A percentile compares a stretch with the other conserved stretches of the same genome.
Evolutionary conservation across 30 jellyfish, hydroid and myxozoan species (phyloP).

Genomic region (Chironex yamaguchii): DNA sequence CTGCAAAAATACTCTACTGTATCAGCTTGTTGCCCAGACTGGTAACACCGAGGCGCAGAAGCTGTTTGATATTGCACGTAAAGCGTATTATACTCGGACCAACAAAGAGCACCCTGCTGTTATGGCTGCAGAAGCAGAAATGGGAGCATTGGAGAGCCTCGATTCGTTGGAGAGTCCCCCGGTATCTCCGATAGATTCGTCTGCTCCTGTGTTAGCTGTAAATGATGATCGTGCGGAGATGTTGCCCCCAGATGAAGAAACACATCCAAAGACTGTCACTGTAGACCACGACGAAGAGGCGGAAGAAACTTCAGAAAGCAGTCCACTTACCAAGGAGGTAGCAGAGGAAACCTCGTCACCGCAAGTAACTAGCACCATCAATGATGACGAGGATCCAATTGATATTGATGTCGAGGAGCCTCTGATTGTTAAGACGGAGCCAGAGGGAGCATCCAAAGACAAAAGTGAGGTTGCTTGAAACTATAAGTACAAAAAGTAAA

Average conservation of each 20-base stretch:
- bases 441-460: neutral
- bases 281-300: neutral
- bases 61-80: slow-evolving; percentile 87
- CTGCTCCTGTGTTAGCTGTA: neutral
- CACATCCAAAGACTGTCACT: neutral
- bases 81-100: slow-evolving; percentile 53
- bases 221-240: neutral
- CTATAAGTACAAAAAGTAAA: too few species aligned
- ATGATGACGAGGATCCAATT: neutral
- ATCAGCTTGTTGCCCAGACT: slow-evolving; percentile 88
- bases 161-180: neutral
- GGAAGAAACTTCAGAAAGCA: neutral
- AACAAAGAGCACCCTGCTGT: slow-evolving; percentile 10
- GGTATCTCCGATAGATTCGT: neutral
- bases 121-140: slow-evolving; percentile 46
- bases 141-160: slow-evolving; percentile 74
- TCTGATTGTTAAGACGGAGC: neutral
- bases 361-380: too few species aligned
- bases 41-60: slow-evolving; percentile 93
- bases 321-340: neutral
- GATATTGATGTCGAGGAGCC: neutral
- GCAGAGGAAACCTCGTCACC: too few species aligned
- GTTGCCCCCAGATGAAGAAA: neutral
- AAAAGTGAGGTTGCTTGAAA: too few species aligned
- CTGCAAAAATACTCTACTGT: slow-evolving; percentile 77